Evolutionary conservation across 2,797 vertebrate genomes (phyloP), one percentile per base, ranked within the genome.

Genomic region (Phyllotis vaccarum): DNA sequence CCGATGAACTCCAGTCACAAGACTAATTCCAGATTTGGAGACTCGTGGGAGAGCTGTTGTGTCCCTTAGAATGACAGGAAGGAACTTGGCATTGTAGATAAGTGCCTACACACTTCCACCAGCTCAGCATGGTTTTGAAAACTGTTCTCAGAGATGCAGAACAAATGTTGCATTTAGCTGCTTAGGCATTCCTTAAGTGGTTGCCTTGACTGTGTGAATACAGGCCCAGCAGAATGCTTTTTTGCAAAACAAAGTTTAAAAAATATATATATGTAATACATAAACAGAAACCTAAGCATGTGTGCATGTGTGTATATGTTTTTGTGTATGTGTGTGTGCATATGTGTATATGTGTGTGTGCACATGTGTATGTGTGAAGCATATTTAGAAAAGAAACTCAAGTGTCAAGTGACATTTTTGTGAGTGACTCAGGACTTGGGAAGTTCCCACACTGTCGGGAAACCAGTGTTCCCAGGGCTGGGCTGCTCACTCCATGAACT

Each of bases 401-500:
- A 49, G 46, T 29, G 88, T 82, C 60, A 90, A 60, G 29, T 56
- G 27, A 2, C 60, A 31, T 83, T 94, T 88, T 56, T 66, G 46
- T 90, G 54, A 89, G 40, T 93, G 79, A 81, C 74, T 90, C 37
- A 34, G 66, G 90, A 52, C 14, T 66, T 80, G 79, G 86, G 46
- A 85, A 34, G 29, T 64, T 64, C 66, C 80, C 64, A 56, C 0
- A 11, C 8, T 7, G 0, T 70, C 52, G 31, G 17, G 31, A 52
- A 83, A 62, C 11, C 78, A 19, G 22, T n/a, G 29, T 89, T 79
- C 82, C 70, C 29, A 19, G 82, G 27, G 58, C 12, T 0, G 34
- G 74, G n/a, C 43, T 56, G 60, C 2, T 70, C 0, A 27, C 8
- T 86, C 34, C 29, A 5, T 3, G 29, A 64, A 24, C 31, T 21